Conservation (phyloP, 1,140 invertebrate genomes). For the Heliothis virescens region DNA sequence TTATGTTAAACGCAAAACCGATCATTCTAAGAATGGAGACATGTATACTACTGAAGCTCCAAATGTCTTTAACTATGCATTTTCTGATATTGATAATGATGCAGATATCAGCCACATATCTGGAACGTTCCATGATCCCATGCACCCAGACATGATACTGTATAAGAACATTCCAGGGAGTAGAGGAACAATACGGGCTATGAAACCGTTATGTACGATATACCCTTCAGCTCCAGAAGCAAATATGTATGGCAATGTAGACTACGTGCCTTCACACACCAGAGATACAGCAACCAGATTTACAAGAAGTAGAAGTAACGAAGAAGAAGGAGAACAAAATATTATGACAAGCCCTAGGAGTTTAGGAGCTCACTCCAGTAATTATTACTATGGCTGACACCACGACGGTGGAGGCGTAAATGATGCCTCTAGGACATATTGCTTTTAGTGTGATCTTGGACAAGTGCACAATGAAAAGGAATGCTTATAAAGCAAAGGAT, state of each 20-base stretch:
- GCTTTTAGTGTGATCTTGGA: conserved; percentile 65
- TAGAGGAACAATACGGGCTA: conserved; percentile 74
- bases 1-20: conserved; percentile 66
- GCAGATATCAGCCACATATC: conserved; percentile 82
- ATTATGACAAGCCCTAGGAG: conserved; percentile 81
- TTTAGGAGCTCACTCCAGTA: conserved; percentile 79
- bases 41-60: conserved; percentile 84
- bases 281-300: conserved; percentile 69
- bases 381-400: conserved; percentile 84
- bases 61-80: conserved; percentile 81
- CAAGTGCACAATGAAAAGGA: conserved; percentile 24
- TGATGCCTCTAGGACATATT: conserved; percentile 76
- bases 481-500: conserved; percentile 51
- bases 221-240: conserved; percentile 74
- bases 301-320: conserved; percentile 63
- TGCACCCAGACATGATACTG: conserved; percentile 83
- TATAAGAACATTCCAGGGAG: conserved; percentile 77
- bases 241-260: conserved; percentile 83
- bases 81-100: conserved; percentile 84
- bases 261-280: conserved; percentile 73
- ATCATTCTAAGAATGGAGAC: conserved; percentile 80
- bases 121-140: conserved; percentile 83
- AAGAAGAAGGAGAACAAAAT: conserved; percentile 67
- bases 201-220: conserved; percentile 80
- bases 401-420: conserved; percentile 63